These are phyloP conservation scores for Scyliorhinus canicula DNA, from an alignment of 2,797 vertebrate genomes.

Conservation along the genomic window DNA sequence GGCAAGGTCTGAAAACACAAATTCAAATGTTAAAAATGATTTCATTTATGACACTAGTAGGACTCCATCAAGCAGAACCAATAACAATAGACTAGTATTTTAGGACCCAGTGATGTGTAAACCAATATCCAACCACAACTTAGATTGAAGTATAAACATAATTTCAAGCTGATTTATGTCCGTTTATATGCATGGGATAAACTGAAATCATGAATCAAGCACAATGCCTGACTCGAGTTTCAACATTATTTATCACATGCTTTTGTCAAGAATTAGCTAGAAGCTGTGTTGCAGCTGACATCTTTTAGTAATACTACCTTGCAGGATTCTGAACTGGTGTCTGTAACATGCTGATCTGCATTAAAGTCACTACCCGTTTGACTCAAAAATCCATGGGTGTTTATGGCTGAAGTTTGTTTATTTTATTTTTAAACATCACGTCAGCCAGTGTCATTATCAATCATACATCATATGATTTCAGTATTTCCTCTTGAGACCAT, in stretches of 20 bases:
- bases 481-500: neutral
- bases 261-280: neutral
- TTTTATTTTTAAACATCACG: constrained; percentile 17
- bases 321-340: neutral
- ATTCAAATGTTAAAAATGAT: neutral
- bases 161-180: too few species aligned
- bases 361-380: neutral
- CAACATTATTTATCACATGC: neutral
- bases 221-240: too few species aligned
- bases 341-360: neutral
- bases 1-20: too few species aligned
- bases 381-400: neutral
- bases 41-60: neutral
- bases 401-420: neutral
- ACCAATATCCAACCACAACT: too few species aligned
- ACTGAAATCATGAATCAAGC: too few species aligned
- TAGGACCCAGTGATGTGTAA: neutral
- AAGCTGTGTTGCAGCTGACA: neutral
- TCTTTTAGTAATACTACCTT: neutral
- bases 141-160: too few species aligned
- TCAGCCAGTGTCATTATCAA: neutral
- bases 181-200: too few species aligned
- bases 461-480: neutral
- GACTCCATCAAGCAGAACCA: neutral
- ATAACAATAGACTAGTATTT: neutral